These are phyloP conservation scores for Pleuronectes platessa DNA, from an alignment of 2,113 vertebrate genomes.

Conservation along the genomic window DNA sequence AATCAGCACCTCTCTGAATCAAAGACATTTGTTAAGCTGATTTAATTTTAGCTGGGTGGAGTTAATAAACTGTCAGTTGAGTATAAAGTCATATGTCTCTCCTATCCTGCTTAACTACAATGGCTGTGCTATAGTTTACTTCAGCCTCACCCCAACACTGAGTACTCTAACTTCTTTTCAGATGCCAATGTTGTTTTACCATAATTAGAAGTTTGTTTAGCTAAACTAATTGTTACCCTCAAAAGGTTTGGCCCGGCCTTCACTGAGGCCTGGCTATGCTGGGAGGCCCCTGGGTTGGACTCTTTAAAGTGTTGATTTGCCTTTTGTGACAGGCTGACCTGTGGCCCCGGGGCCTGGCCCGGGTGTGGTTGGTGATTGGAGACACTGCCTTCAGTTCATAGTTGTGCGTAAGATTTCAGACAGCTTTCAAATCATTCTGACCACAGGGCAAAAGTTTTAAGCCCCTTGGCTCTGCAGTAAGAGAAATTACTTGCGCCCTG, in stretches of 20 bases:
- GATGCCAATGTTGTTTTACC: constrained; percentile 71
- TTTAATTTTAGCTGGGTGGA: background rate
- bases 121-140: constrained; percentile 8
- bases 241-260: constrained; percentile 41
- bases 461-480: constrained; percentile 28
- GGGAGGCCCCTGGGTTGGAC: constrained; percentile 29
- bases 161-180: constrained; percentile 63
- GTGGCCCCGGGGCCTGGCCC: constrained; percentile 29
- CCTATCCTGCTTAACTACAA: background rate
- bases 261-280: constrained; percentile 20
- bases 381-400: constrained; percentile 63
- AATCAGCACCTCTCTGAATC: background rate
- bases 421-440: constrained; percentile 61
- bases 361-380: constrained; percentile 76
- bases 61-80: background rate
- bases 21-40: background rate
- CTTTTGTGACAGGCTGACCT: constrained; percentile 64
- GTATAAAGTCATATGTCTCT: background rate
- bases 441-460: constrained; percentile 60
- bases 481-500: constrained; percentile 35
- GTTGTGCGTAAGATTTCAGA: constrained; percentile 63
- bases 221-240: constrained; percentile 66
- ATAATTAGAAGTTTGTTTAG: constrained; percentile 82
- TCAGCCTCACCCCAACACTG: constrained; percentile 18
- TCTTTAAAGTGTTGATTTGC: constrained; percentile 74